A percentile compares a stretch with the other conserved stretches of the same genome.
Evolutionary conservation across 2,888 invertebrate species (phyloP).

Genomic region (Drosophila sordidapex): DNA sequence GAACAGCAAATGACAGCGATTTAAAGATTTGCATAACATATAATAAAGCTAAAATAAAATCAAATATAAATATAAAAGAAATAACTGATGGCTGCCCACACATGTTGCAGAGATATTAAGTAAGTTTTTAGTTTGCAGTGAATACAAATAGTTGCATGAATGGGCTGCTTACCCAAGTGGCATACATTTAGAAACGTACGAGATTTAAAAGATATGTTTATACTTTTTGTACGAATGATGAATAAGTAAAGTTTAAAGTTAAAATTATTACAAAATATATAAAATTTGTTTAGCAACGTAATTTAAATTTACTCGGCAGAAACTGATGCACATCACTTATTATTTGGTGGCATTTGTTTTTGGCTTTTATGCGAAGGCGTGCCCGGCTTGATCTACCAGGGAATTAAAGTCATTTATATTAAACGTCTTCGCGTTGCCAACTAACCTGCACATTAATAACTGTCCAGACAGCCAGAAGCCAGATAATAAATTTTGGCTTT

Average conservation of each 20-base stretch:
- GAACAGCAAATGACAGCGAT: slow-evolving; percentile 23
- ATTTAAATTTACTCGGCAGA: not conserved
- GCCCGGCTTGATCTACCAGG: slow-evolving; percentile 13
- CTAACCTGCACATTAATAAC: slow-evolving; percentile 72
- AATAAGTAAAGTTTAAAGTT: not conserved
- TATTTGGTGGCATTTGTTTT: not conserved
- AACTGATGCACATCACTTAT: slow-evolving; percentile 13
- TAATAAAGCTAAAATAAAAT: slow-evolving; percentile 13
- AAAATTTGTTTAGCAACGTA: not conserved
- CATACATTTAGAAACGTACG: not conserved
- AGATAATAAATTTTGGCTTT: slow-evolving; percentile 63
- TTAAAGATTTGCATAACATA: slow-evolving; percentile 23
- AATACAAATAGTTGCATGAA: not conserved
- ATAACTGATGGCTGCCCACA: slow-evolving; percentile 9
- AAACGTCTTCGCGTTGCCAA: slow-evolving; percentile 29
- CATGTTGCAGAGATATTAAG: slow-evolving; percentile 11
- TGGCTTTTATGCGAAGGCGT: not conserved
- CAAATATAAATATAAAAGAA: slow-evolving; percentile 12
- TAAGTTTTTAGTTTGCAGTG: slow-evolving; percentile 1
- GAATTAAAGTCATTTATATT: slow-evolving; percentile 54
- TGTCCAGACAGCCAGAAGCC: slow-evolving; percentile 46
- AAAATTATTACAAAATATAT: not conserved
- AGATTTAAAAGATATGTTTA: not conserved
- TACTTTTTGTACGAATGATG: not conserved
- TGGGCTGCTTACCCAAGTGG: not conserved